Base-by-base conservation (phyloP, 2,888 invertebrate genomes). In the Meganola albula region DNA sequence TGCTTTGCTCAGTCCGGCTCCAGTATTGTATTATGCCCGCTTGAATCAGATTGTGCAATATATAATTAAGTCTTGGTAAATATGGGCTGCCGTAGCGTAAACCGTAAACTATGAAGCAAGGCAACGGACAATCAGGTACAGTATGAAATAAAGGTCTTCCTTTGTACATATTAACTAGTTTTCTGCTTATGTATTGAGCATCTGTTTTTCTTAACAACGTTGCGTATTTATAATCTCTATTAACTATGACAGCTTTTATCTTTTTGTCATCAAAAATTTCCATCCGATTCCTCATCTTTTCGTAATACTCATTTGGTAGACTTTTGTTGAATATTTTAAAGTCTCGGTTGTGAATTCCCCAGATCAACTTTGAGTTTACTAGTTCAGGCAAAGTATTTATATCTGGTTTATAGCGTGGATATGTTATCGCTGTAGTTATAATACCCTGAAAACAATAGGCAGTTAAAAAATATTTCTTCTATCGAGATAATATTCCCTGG, bases 51-150 rank as follows among this genome's bases (percentile, higher is more conserved):
- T 74, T 72, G 10, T 74, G 63, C 1, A 89, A 55, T 1, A 89
- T 64, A 8, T 63, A 65, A 40, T 88, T 74, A 3, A 90, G 27
- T 31, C 73, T 76, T 5, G 71, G 74, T 27, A 88, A 58, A 53
- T 88, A 89, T 0, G 89, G 89, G 14, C 89, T 89, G 1, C 90
- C 90, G 42, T 88, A 87, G n/a, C 83, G 78, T 6, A 88, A 63
- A 1, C 87, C 87, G 37, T 88, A 89, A 0, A 88, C 88, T 1
- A 87, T 79, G 10, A 79, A 78, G 53, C 88, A 88, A 0, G 89
- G 89, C 0, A 89, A 74, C 8, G 89, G 87, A 46, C 89, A 89
- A 13, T 85, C 79, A 5, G 53, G 44, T 54, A 87, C 79, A 0
- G 77, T 64, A 45, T 88, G 87, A 40, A 73, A 89, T 1, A 88